Evolutionary conservation across 2,888 invertebrate genomes (phyloP).

Genomic region (Leptinotarsa peninsularis): DNA sequence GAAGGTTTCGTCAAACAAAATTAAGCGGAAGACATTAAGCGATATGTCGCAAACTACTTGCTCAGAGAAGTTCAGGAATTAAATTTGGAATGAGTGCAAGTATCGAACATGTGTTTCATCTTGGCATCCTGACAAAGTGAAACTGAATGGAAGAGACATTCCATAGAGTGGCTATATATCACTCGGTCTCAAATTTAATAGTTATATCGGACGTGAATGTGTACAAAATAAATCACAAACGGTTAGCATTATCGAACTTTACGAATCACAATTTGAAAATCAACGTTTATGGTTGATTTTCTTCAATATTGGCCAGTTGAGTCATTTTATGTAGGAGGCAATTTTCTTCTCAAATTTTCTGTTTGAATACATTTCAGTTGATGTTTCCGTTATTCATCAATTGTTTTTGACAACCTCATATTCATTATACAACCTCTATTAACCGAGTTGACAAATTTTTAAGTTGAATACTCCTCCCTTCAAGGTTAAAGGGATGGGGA

Average conservation of each 20-base stretch:
- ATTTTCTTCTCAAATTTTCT: background rate
- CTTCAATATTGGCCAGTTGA: background rate
- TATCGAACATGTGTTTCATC: background rate
- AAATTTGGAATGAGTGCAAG: background rate
- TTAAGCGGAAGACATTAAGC: background rate
- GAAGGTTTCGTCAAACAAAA: background rate
- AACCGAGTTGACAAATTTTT: too few relatives aligned
- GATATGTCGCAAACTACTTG: background rate
- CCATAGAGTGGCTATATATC: background rate
- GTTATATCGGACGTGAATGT: background rate
- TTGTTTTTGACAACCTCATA: too few relatives aligned
- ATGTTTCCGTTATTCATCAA: too few relatives aligned
- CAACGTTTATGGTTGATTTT: too few relatives aligned
- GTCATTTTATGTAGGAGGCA: background rate
- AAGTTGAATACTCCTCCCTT: too few relatives aligned
- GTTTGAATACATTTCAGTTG: background rate
- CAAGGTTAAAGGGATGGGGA: too few relatives aligned
- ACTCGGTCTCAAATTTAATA: background rate
- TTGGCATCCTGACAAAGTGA: constrained; percentile 8
- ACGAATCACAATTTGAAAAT: too few relatives aligned
- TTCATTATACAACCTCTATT: too few relatives aligned
- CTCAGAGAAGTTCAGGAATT: background rate
- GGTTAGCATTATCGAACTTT: too few relatives aligned
- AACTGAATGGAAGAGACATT: background rate
- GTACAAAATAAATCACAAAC: too few relatives aligned